These are phyloP conservation scores for Onychomys torridus DNA, from an alignment of 2,797 vertebrate species.

Conservation along the genomic window DNA sequence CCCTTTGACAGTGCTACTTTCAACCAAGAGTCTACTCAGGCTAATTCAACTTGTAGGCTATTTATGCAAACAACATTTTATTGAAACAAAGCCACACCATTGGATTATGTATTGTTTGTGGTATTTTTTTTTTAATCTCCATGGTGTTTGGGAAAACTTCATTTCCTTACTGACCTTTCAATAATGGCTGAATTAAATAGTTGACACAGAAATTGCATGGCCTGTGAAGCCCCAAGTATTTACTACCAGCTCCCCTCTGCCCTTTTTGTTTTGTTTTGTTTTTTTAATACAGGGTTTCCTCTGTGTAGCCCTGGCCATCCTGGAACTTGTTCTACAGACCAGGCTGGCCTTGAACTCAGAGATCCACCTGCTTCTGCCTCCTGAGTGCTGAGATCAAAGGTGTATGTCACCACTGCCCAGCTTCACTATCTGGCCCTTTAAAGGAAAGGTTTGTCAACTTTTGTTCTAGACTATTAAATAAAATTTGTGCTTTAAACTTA, in stretches of 20 bases:
- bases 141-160: background rate
- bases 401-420: background rate
- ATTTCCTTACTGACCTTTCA: background rate
- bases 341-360: background rate
- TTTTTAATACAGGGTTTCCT: background rate
- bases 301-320: background rate
- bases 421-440: background rate
- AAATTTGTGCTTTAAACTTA: background rate
- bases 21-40: background rate
- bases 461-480: background rate
- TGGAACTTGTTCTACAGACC: background rate
- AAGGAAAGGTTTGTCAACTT: background rate
- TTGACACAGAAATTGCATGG: background rate
- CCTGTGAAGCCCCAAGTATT: background rate
- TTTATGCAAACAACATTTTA: conserved; percentile 46
- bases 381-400: background rate
- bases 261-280: background rate
- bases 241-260: rapidly evolving
- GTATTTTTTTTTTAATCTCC: background rate
- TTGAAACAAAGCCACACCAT: background rate
- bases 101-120: background rate
- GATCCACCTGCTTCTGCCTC: background rate
- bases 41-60: background rate
- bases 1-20: background rate
- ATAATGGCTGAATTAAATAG: background rate